Conservation (phyloP, 1,140 invertebrate species). For the Cataglyphis hispanica region DNA sequence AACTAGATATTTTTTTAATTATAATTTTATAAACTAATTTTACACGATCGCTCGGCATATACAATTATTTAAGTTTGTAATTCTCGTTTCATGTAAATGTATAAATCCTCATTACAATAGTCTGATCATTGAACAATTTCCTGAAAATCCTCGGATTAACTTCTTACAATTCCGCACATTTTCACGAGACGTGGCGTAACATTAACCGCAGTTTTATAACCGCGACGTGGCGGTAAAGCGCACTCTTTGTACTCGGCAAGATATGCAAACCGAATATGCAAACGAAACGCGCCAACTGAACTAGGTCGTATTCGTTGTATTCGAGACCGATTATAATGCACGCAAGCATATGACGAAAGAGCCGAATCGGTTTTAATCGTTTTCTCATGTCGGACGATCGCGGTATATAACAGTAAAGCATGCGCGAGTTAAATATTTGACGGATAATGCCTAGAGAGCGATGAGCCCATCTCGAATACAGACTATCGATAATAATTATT, state of each 20-base stretch:
- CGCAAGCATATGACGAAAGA: constrained; percentile 38
- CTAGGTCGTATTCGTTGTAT: constrained; percentile 35
- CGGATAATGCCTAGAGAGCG: background rate
- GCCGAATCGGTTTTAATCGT: constrained; percentile 29
- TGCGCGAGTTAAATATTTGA: background rate
- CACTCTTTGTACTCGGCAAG: constrained; percentile 32
- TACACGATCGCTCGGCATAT: too few relatives aligned
- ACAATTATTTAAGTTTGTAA: background rate
- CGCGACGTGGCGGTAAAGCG: constrained; percentile 38
- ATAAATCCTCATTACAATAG: background rate
- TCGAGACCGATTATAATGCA: constrained; percentile 49
- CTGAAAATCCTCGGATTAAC: background rate
- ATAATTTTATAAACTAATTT: background rate
- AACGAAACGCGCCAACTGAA: constrained; percentile 33
- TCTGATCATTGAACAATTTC: background rate
- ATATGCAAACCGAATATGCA: constrained; percentile 48
- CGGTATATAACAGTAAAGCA: background rate
- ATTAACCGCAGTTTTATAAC: constrained; percentile 26
- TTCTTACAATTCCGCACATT: constrained; percentile 10
- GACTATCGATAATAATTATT: too few relatives aligned
- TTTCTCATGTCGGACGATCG: background rate
- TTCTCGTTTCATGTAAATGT: background rate
- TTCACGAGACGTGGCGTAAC: constrained; percentile 6
- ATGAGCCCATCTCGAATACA: too few relatives aligned
- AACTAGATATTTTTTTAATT: background rate